phyloP scores from a whole-genome alignment of 2,113 vertebrate genomes.

The Pipra filicauda region DNA sequence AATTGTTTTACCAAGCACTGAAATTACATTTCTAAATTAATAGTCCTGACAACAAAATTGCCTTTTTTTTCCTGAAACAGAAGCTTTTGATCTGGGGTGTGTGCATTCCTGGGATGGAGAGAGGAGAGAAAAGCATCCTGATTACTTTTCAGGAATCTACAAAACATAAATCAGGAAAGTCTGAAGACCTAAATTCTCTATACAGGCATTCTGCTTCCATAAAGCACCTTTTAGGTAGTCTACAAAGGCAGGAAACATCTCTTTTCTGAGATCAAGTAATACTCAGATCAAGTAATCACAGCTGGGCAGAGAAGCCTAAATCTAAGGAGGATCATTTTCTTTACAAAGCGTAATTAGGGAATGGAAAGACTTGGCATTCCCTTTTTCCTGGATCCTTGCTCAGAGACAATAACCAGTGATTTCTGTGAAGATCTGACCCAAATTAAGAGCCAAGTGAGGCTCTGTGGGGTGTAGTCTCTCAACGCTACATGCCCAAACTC shows the following conservation, averaged over 20 bases:
- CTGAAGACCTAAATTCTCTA: neutral
- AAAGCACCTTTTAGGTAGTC: neutral
- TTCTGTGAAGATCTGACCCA: neutral
- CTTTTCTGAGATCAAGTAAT: neutral
- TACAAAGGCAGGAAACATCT: neutral
- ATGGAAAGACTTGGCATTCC: neutral
- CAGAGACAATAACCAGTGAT: neutral
- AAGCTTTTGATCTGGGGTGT: neutral
- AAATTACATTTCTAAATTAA: neutral
- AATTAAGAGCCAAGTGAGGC: neutral
- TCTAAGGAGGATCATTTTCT: neutral
- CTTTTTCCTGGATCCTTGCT: neutral
- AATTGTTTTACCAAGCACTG: neutral
- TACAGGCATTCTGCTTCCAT: neutral
- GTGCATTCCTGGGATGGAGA: neutral
- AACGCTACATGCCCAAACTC: neutral
- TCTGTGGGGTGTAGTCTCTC: neutral
- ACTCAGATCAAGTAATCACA: neutral
- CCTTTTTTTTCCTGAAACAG: neutral
- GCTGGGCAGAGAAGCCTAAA: neutral
- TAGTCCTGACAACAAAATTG: neutral
- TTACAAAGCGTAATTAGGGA: neutral
- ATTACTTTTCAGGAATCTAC: neutral
- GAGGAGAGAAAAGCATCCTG: neutral
- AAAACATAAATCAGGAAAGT: neutral